These are phyloP conservation scores for Coregonus suidteri DNA, from an alignment of 2,797 vertebrate genomes.

Conservation along the genomic window DNA sequence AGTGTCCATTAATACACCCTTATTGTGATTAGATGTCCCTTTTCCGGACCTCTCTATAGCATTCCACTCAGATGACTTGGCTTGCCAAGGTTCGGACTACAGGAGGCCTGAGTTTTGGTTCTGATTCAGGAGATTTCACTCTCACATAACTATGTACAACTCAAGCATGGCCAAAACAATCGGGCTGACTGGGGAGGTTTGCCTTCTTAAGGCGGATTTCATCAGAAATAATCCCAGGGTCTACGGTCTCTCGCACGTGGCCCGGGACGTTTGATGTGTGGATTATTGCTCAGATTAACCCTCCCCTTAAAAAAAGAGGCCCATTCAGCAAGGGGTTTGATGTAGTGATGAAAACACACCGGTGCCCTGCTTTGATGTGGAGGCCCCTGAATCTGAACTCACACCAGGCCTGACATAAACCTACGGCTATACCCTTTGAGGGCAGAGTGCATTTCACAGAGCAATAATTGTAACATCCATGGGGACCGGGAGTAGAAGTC, in stretches of 20 bases:
- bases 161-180: not conserved
- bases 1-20: not conserved
- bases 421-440: not conserved
- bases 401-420: not conserved
- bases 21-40: not conserved
- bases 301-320: not conserved
- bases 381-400: slow-evolving; percentile 8
- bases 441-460: not conserved
- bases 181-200: not conserved
- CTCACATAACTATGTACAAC: not conserved
- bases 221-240: not conserved
- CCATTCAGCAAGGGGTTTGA: slow-evolving; percentile 19
- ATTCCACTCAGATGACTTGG: not conserved
- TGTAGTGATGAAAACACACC: slow-evolving; percentile 27
- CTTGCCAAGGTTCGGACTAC: not conserved
- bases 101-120: not conserved
- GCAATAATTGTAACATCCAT: not conserved
- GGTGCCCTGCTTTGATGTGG: slow-evolving; percentile 15
- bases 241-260: not conserved
- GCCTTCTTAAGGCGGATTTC: not conserved
- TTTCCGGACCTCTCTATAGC: not conserved
- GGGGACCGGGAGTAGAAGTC: not conserved
- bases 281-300: slow-evolving; percentile 10
- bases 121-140: not conserved
- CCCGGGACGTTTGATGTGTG: not conserved